A percentile compares a stretch with the other conserved stretches of the same genome.
phyloP scores from a whole-genome alignment of 2,797 vertebrate genomes.

The Halcyon smyrnensis region DNA sequence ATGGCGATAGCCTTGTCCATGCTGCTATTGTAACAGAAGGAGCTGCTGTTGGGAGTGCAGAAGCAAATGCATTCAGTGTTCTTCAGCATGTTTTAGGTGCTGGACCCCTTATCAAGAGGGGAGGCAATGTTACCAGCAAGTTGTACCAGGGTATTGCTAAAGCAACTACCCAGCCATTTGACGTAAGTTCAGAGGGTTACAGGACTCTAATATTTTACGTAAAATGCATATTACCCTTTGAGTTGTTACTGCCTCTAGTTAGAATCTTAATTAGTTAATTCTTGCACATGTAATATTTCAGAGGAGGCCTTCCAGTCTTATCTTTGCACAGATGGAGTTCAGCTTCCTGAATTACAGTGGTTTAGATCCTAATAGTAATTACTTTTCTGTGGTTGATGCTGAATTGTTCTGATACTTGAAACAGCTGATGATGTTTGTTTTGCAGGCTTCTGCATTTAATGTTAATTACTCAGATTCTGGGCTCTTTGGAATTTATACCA shows the following conservation, averaged over 20 bases:
- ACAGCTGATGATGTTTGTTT: conserved; percentile 23
- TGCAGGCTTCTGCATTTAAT: conserved; percentile 90
- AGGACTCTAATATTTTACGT: background rate
- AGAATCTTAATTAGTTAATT: background rate
- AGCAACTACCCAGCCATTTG: conserved; percentile 86
- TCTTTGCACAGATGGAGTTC: background rate
- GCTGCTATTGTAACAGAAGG: conserved; percentile 88
- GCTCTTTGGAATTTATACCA: conserved; percentile 92
- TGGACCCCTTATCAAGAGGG: conserved; percentile 91
- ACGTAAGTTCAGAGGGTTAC: conserved; percentile 82
- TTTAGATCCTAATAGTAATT: background rate
- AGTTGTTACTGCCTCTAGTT: background rate
- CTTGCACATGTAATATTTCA: background rate
- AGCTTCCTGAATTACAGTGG: background rate
- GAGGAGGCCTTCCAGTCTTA: background rate
- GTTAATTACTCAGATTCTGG: conserved; percentile 93
- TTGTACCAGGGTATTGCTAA: conserved; percentile 85
- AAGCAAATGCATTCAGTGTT: conserved; percentile 88
- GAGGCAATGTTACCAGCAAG: conserved; percentile 82
- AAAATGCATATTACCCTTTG: background rate
- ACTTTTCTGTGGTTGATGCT: background rate
- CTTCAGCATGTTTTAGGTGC: conserved; percentile 93
- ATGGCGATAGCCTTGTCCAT: conserved; percentile 83
- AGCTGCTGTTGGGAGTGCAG: conserved; percentile 77
- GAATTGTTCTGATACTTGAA: background rate